These are phyloP conservation scores for Periophthalmus magnuspinnatus DNA, from an alignment of 2,797 vertebrate genomes.

Conservation along the genomic window DNA sequence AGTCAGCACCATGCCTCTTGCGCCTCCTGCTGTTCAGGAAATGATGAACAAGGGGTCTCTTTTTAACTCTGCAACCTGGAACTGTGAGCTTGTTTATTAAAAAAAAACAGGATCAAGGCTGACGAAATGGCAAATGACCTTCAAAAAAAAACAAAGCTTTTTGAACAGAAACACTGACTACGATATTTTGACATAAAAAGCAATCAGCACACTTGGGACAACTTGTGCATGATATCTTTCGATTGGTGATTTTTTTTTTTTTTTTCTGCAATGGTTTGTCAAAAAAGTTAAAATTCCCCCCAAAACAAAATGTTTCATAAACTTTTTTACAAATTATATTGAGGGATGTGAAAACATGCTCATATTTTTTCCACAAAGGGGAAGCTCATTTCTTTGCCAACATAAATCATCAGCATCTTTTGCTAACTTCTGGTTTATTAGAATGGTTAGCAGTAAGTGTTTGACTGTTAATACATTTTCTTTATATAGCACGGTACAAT, in stretches of 20 bases:
- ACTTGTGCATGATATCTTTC: conserved; percentile 78
- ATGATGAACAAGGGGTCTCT: conserved; percentile 54
- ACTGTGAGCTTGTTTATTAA: conserved; percentile 45
- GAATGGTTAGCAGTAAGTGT: conserved; percentile 33
- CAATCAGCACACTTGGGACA: conserved; percentile 72
- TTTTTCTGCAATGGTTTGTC: conserved; percentile 71
- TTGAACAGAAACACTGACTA: conserved; percentile 58
- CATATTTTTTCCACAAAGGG: conserved; percentile 59
- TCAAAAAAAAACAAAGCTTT: conserved; percentile 63
- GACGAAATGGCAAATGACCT: conserved; percentile 51
- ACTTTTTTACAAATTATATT: conserved; percentile 75
- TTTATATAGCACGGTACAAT: conserved; percentile 40
- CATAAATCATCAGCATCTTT: conserved; percentile 78
- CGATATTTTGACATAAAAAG: conserved; percentile 64
- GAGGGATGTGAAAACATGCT: conserved; percentile 62
- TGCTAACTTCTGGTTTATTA: conserved; percentile 34
- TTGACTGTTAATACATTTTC: conserved; percentile 53
- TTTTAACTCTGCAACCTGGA: conserved; percentile 61
- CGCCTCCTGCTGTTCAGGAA: conserved; percentile 68
- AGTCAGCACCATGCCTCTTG: conserved; percentile 63
- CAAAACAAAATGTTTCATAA: conserved; percentile 71
- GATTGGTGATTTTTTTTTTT: conserved; percentile 42
- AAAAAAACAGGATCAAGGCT: conserved; percentile 44
- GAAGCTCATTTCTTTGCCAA: conserved; percentile 72
- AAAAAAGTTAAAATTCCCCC: conserved; percentile 53